Conservation (phyloP, 2,888 invertebrate genomes). For the Ptilodon capucinus region DNA sequence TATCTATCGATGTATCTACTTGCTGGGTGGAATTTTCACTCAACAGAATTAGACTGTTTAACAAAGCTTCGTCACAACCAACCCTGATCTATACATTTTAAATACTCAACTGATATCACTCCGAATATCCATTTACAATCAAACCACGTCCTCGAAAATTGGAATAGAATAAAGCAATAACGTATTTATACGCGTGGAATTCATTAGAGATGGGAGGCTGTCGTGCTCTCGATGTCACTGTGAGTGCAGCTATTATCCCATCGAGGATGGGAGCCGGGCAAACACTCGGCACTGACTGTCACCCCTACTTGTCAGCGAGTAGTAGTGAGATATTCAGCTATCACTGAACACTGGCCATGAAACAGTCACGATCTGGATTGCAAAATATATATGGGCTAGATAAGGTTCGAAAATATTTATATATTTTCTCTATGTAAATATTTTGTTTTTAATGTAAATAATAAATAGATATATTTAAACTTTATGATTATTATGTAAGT, state of each 20-base stretch:
- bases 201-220: conserved; percentile 58
- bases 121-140: conserved; percentile 9
- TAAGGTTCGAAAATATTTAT: no score
- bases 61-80: no score
- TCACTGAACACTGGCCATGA: not conserved
- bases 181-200: conserved; percentile 51
- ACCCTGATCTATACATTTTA: not conserved
- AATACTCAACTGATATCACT: not conserved
- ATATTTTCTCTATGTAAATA: no score
- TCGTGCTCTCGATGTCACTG: conserved; percentile 40
- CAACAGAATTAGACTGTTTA: no score
- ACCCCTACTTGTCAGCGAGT: conserved; percentile 37
- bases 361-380: not conserved
- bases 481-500: no score
- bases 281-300: conserved; percentile 61
- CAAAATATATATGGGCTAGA: no score
- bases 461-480: no score
- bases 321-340: conserved; percentile 22
- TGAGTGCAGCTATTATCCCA: conserved; percentile 67
- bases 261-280: conserved; percentile 62
- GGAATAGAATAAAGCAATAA: conserved; percentile 43
- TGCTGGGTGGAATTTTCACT: no score
- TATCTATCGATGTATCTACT: no score
- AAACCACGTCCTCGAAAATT: conserved; percentile 22
- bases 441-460: no score